Conservation (phyloP, 2,797 vertebrate species). For the Stomatorhinus walkeri region DNA sequence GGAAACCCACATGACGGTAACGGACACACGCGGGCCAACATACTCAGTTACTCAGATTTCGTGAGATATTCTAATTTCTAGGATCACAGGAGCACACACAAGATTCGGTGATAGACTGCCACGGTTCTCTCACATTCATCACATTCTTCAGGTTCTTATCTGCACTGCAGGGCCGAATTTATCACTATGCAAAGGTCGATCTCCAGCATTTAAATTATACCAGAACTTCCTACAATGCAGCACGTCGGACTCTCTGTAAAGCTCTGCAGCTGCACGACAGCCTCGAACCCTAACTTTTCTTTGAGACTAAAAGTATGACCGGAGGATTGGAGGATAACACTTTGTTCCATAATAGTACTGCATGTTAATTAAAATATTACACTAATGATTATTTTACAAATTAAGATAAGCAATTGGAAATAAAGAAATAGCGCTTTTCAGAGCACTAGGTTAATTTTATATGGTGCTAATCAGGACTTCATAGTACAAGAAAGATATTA, state of each 20-base stretch:
- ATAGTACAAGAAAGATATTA: not conserved
- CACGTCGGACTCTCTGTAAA: not conserved
- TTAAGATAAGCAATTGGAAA: not conserved
- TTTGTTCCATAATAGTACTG: not conserved
- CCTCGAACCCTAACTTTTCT: not conserved
- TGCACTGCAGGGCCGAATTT: not conserved
- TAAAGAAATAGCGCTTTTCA: not conserved
- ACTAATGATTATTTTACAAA: not conserved
- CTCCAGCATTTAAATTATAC: slow-evolving; percentile 11
- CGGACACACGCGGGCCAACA: not conserved
- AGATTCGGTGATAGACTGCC: not conserved
- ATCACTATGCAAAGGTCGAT: slow-evolving; percentile 25
- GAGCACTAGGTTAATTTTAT: not conserved
- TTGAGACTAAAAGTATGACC: not conserved
- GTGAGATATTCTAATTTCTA: not conserved
- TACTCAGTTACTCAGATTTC: not conserved
- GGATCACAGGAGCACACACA: not conserved
- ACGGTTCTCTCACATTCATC: not conserved
- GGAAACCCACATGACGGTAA: not conserved
- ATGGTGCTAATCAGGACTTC: not conserved
- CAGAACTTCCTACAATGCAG: not conserved
- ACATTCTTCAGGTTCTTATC: slow-evolving; percentile 12
- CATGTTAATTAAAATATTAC: not conserved
- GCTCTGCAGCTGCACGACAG: not conserved
- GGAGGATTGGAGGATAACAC: not conserved